These are phyloP conservation scores for Prionailurus bengalensis DNA, from an alignment of 2,113 vertebrate species.

Conservation along the genomic window DNA sequence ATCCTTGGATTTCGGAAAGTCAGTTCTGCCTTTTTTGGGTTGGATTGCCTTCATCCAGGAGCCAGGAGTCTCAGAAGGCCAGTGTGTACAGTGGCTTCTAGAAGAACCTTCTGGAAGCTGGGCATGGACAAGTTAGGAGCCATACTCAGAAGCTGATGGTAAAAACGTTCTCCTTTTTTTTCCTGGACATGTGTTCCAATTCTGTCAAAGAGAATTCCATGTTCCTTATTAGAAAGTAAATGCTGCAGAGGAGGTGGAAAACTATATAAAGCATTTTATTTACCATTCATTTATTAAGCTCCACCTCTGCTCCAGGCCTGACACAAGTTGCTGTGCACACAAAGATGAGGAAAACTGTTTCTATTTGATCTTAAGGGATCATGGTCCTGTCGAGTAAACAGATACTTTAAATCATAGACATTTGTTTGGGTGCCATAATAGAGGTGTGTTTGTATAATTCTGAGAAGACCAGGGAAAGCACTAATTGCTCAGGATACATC, in stretches of 20 bases:
- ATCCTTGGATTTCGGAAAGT: neutral
- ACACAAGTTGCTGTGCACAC: neutral
- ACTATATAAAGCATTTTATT: neutral
- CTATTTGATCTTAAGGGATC: neutral
- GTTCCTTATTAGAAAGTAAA: neutral
- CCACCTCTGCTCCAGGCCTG: neutral
- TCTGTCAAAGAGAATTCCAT: neutral
- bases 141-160: neutral
- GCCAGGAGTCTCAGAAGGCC: neutral
- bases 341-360: neutral
- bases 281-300: neutral
- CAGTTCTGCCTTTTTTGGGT: neutral
- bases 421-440: neutral
- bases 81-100: neutral
- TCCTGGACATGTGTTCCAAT: neutral
- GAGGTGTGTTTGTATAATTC: neutral
- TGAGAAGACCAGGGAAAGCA: neutral
- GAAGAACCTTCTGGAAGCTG: neutral
- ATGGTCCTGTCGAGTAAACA: neutral
- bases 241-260: neutral
- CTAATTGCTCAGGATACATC: neutral
- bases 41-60: neutral
- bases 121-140: neutral
- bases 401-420: neutral
- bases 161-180: neutral